Conservation (phyloP, 1,140 invertebrate genomes). For the Trichogramma pretiosum region DNA sequence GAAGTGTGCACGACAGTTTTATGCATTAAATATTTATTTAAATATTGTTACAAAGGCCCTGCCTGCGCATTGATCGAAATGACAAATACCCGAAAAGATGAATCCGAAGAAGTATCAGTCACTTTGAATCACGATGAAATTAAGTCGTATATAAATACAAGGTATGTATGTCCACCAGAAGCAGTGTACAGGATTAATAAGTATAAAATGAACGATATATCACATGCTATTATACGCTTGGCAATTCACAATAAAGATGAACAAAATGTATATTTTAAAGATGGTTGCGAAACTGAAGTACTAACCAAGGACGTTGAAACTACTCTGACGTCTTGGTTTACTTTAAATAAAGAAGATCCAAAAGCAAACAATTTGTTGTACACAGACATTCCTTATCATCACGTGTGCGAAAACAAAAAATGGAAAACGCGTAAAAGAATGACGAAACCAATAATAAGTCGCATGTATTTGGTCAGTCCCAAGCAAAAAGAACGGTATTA, state of each 20-base stretch:
- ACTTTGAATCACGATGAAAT: slow-evolving; percentile 6
- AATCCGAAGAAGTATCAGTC: slow-evolving; percentile 24
- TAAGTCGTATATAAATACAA: not conserved
- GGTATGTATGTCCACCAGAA: not conserved
- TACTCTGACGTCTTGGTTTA: slow-evolving; percentile 12
- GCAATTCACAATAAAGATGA: slow-evolving; percentile 12
- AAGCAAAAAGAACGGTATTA: slow-evolving; percentile 19
- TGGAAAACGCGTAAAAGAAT: slow-evolving; percentile 11
- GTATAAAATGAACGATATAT: slow-evolving; percentile 9
- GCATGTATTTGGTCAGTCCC: slow-evolving; percentile 14
- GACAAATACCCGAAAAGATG: slow-evolving; percentile 24
- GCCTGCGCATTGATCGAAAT: slow-evolving; percentile 5
- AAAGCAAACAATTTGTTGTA: slow-evolving; percentile 21
- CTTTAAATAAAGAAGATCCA: slow-evolving; percentile 17
- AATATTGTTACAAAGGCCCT: slow-evolving; percentile 13
- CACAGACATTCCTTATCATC: slow-evolving; percentile 23
- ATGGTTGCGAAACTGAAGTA: slow-evolving; percentile 7
- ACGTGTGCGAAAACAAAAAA: slow-evolving; percentile 13
- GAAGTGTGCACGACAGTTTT: slow-evolving; percentile 34
- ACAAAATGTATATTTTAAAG: slow-evolving; percentile 13
- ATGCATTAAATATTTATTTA: slow-evolving; percentile 6
- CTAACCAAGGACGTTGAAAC: slow-evolving; percentile 8
- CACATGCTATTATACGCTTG: slow-evolving; percentile 11
- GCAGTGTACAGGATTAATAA: too few relatives aligned
- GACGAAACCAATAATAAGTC: slow-evolving; percentile 15